A percentile compares a stretch with the other conserved stretches of the same genome.
These are phyloP conservation scores for Holcopasites calliopsidis DNA, from an alignment of 1,140 invertebrate genomes.

Conservation along the genomic window DNA sequence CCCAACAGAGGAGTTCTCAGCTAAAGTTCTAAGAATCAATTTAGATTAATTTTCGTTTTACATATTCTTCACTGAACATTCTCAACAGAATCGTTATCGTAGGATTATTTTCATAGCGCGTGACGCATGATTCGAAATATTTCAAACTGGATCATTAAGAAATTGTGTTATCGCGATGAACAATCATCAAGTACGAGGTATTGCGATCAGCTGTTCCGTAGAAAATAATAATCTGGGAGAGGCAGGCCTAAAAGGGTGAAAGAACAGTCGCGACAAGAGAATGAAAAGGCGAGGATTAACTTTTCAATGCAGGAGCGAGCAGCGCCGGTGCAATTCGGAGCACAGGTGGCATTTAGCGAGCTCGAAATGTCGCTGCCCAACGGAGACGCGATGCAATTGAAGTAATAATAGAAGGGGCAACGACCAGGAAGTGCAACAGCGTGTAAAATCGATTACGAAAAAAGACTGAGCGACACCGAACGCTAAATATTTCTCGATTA, in stretches of 20 bases:
- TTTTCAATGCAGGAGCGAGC: neutral
- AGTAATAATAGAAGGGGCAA: slow-evolving; percentile 4
- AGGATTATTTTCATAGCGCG: neutral
- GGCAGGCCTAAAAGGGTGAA: neutral
- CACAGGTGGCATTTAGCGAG: neutral
- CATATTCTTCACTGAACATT: too few species aligned
- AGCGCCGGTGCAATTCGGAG: too few species aligned
- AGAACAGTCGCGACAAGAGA: too few species aligned
- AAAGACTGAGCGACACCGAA: too few species aligned
- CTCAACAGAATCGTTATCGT: too few species aligned
- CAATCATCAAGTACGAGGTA: too few species aligned
- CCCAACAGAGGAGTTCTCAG: too few species aligned
- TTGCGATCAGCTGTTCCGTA: too few species aligned
- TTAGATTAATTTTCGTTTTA: too few species aligned
- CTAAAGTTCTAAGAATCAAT: too few species aligned
- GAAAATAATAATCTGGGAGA: too few species aligned
- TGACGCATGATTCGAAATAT: neutral
- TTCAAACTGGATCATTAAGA: neutral
- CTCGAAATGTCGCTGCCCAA: neutral
- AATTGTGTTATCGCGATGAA: neutral
- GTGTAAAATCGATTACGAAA: neutral
- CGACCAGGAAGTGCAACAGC: neutral
- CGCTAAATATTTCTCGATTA: neutral
- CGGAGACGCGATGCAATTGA: neutral
- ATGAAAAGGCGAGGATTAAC: neutral